Conservation (phyloP, 2,797 vertebrate genomes). For the Tapirus indicus region DNA sequence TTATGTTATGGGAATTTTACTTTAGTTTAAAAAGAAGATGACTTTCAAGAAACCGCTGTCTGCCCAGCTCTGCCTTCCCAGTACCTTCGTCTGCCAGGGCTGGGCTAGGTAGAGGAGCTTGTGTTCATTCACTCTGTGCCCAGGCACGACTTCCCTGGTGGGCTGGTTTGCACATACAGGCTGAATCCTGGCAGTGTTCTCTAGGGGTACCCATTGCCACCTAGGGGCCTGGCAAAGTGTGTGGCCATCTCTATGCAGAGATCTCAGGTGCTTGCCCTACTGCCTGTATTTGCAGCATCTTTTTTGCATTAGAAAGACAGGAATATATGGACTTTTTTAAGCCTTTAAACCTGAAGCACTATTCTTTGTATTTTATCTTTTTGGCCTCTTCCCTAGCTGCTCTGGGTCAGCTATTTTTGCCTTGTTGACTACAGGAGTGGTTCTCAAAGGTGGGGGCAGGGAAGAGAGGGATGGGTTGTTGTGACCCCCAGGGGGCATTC, state of each 20-base stretch:
- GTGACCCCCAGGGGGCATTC: background rate
- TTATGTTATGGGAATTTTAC: background rate
- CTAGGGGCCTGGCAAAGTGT: background rate
- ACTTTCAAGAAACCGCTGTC: background rate
- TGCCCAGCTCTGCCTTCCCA: background rate
- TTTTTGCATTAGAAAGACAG: background rate
- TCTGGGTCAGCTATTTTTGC: background rate
- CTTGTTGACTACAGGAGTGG: background rate
- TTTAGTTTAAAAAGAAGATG: background rate
- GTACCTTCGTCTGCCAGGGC: background rate
- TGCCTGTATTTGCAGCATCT: background rate
- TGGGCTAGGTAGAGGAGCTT: background rate
- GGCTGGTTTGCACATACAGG: background rate
- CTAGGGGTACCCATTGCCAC: background rate
- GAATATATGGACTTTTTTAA: background rate
- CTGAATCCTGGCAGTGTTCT: background rate
- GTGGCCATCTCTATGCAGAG: background rate
- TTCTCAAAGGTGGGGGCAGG: background rate
- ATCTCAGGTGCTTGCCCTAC: background rate
- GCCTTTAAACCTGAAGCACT: background rate
- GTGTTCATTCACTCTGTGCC: background rate
- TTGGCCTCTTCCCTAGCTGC: background rate
- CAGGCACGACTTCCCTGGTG: background rate
- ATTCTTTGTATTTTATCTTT: background rate
- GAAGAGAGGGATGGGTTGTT: background rate